phyloP scores from a whole-genome alignment of 2,797 vertebrate genomes.

The Amblyopsis hoosieri region DNA sequence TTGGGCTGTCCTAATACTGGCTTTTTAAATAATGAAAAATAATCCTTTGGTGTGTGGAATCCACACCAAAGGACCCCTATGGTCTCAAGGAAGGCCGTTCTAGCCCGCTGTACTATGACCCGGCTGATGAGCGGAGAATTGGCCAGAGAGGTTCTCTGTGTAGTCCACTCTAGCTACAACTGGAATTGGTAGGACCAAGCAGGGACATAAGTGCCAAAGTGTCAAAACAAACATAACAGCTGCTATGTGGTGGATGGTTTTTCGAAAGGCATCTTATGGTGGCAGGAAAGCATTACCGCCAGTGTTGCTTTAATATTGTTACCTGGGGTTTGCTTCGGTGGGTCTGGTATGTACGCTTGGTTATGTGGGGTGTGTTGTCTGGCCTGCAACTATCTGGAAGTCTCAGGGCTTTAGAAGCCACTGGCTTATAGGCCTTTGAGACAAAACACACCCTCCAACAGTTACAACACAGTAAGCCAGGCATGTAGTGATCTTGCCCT shows the following conservation, averaged over 20 bases:
- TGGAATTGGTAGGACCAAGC: constrained; percentile 21
- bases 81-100: constrained; percentile 45
- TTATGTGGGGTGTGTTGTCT: constrained; percentile 52
- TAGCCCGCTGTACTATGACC: constrained; percentile 39
- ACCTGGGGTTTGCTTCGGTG: background rate
- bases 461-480: constrained; percentile 61
- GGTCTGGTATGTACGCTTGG: constrained; percentile 36
- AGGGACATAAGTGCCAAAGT: constrained; percentile 22
- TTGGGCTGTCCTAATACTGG: constrained; percentile 50
- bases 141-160: constrained; percentile 35
- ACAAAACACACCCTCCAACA: constrained; percentile 46
- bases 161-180: constrained; percentile 40
- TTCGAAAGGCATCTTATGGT: constrained; percentile 5
- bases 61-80: constrained; percentile 62
- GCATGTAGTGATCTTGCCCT: constrained; percentile 32
- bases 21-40: constrained; percentile 74
- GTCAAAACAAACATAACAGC: constrained; percentile 10
- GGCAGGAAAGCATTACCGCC: background rate
- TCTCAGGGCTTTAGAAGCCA: constrained; percentile 50
- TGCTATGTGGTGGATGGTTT: constrained; percentile 24
- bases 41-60: constrained; percentile 47
- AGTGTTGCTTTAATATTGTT: constrained; percentile 4
- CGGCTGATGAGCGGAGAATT: constrained; percentile 25
- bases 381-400: constrained; percentile 63
- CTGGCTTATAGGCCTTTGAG: constrained; percentile 64